Evolutionary conservation across 23 tunicate species (phyloP), one percentile per base, ranked within the genome.

Genomic region (Styela clava): DNA sequence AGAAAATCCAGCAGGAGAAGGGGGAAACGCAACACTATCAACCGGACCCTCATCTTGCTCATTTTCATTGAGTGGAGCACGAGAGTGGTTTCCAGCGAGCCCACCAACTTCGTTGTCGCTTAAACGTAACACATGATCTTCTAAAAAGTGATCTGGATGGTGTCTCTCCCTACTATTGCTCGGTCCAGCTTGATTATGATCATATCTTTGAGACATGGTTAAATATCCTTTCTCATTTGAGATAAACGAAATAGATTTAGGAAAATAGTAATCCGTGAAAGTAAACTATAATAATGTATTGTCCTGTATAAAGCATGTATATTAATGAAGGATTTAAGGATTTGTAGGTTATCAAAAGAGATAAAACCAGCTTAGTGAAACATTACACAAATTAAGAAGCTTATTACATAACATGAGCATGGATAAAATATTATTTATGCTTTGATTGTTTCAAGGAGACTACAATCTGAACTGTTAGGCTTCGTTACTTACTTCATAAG

Each of bases 1-100:
- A 1, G 81, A 76, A 52, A 76, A 76, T 44, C 65, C 81, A 7
- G 81, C 26, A 18, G 81, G 81, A 0, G 81, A 76, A 9, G 81
- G 81, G 5, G 81, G 64, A 26, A 76, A 71, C 16, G 34, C 77
- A 18, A 26, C 71, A 28, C 31, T 16, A 16, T 71, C 34, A 32
- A 3, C 77, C 5, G 35, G 77, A 2, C 35, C 35, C 12, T 34
- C 35, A 3, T 29, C 77, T 27, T 32, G 24, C 16, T 29, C 16
- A 32, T 21, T 32, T 29, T 30, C 24, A 22, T 22, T 18, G 23
- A 16, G 77, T n/a, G n/a, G n/a, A 16, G 32, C 35, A 28, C 77
- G 34, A 3, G 16, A 35, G 16, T 16, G 35, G 35, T 35, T 33
- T 3, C 23, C 34, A 7, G 35, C 35, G 34, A 5, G 56, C 56